Evolutionary conservation across 1,140 invertebrate species (phyloP).

Genomic region (Anagrus nilaparvatae): DNA sequence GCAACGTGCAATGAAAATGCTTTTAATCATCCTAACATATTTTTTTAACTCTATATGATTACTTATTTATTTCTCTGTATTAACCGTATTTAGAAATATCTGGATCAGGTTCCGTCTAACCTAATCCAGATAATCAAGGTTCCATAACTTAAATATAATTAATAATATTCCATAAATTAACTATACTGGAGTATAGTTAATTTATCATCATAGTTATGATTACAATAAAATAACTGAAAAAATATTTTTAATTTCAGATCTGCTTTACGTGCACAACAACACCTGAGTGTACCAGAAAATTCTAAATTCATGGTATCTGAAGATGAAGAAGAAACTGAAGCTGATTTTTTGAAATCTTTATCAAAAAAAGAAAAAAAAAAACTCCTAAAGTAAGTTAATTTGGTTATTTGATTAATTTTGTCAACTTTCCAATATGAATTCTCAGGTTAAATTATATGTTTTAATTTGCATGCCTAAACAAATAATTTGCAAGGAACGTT

Average conservation of each 20-base stretch:
- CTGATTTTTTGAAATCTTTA: constrained; percentile 71
- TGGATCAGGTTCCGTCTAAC: too few species aligned
- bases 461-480: too few species aligned
- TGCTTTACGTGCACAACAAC: constrained; percentile 50
- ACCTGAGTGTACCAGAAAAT: constrained; percentile 41
- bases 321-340: constrained; percentile 55
- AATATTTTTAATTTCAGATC: constrained; percentile 24
- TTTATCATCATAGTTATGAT: constrained; percentile 2
- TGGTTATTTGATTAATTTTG: too few species aligned
- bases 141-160: constrained; percentile 11
- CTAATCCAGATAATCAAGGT: too few species aligned
- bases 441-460: too few species aligned
- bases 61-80: too few species aligned
- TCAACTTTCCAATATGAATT: too few species aligned
- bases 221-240: neutral
- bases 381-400: constrained; percentile 61
- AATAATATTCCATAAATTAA: neutral
- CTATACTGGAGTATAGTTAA: neutral
- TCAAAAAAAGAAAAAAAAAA: constrained; percentile 85
- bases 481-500: too few species aligned
- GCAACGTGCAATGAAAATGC: too few species aligned
- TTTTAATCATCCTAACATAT: too few species aligned
- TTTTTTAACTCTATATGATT: too few species aligned
- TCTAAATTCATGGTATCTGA: constrained; percentile 40
- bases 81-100: too few species aligned